Evolutionary conservation across 1,140 invertebrate species (phyloP), one percentile per base, ranked within the genome.

Genomic region (Lasioglossum albipes): DNA sequence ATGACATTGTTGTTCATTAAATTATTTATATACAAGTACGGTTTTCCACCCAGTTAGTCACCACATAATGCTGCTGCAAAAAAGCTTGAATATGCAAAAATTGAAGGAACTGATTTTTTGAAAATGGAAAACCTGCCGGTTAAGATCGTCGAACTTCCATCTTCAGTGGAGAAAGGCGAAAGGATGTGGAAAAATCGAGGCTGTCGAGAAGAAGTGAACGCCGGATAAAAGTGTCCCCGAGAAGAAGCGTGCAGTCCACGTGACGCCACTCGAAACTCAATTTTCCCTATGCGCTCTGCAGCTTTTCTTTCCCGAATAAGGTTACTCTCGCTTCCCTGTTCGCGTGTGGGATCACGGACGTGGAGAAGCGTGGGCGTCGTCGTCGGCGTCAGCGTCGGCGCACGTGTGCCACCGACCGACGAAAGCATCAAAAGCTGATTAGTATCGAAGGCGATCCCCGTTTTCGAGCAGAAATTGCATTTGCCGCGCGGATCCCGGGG

Each of bases 251-350:
- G 68, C 52, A 31, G 18, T 20, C 59, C 61, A 42, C 78, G 82
- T 76, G 79, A 64, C 70, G 57, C 75, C 61, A 41, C 71, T 67
- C 59, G 57, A 87, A 87, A 87, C 69, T 87, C 86, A 84, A 87
- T 87, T 87, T 84, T 82, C 79, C 76, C 61, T 76, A 82, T 66
- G 75, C 73, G 62, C 75, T 66, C 75, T 69, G 75, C 54, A 75
- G 49, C 67, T 72, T 79, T 59, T 68, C 82, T 64, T 49, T 69
- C 64, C 31, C 36, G 82, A 84, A 87, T 71, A 78, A 82, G 62
- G 75, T 86, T 86, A 82, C 57, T 18, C 66, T 59, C n/a, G 31
- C 31, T 2, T 20, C 5, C 61, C 54, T n/a, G 12, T 62, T 72
- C 54, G 16, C 69, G 57, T 27, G 45, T 64, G 78, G 12, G 20